Evolutionary conservation across 2,113 vertebrate species (phyloP).

Genomic region (Falco punctatus): DNA sequence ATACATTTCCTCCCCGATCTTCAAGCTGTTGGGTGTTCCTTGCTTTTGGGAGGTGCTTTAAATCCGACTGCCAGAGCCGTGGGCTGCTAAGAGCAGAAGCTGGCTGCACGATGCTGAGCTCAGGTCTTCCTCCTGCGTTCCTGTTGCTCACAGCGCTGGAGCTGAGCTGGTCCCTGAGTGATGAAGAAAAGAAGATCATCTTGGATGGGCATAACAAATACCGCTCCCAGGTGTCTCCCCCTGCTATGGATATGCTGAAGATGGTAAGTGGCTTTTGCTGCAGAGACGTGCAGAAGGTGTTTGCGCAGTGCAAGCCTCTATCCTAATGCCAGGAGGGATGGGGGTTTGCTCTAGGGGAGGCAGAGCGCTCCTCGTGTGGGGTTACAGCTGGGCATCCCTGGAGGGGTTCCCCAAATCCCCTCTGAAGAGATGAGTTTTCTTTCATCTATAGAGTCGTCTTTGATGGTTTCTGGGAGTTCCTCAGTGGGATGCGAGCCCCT

Average conservation of each 20-base stretch:
- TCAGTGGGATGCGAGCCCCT: background rate
- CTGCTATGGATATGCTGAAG: constrained; percentile 73
- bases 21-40: constrained; percentile 77
- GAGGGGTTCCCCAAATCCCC: background rate
- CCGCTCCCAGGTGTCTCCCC: constrained; percentile 67
- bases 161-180: constrained; percentile 49
- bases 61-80: constrained; percentile 72
- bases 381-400: rapidly evolving
- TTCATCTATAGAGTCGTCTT: background rate
- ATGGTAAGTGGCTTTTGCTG: constrained; percentile 71
- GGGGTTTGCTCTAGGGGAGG: background rate
- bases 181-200: constrained; percentile 65
- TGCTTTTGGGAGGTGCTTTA: constrained; percentile 74
- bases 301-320: background rate
- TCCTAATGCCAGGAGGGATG: background rate
- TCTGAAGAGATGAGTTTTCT: background rate
- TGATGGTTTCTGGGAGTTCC: background rate
- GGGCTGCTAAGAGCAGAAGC: constrained; percentile 63
- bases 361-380: background rate
- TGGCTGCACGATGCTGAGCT: constrained; percentile 70
- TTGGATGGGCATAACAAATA: constrained; percentile 75
- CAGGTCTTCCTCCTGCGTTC: constrained; percentile 24
- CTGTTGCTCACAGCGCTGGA: constrained; percentile 57
- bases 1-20: constrained; percentile 48
- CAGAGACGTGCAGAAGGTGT: background rate